Evolutionary conservation across 2,113 vertebrate genomes (phyloP).

Genomic region (Myocastor coypus): DNA sequence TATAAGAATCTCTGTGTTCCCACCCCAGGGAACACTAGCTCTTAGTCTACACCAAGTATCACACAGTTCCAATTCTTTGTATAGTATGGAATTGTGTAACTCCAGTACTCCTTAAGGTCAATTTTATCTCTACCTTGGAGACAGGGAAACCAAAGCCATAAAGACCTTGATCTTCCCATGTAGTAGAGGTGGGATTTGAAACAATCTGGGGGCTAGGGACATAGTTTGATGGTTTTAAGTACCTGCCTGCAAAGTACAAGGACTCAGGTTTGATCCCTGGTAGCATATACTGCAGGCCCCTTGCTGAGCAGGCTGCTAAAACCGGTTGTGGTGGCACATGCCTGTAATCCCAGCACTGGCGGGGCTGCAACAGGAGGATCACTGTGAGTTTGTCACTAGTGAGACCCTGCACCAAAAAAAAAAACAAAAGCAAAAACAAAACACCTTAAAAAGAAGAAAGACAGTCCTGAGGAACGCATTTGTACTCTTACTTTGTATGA

Average conservation of each 20-base stretch:
- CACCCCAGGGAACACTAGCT: background rate
- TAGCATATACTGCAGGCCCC: too few species aligned
- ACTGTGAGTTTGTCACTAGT: too few species aligned
- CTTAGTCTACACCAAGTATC: background rate
- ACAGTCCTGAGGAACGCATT: background rate
- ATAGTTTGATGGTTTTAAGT: too few species aligned
- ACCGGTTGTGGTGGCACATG: too few species aligned
- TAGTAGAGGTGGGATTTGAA: constrained; percentile 22
- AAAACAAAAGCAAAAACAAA: too few species aligned
- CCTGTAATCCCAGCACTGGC: too few species aligned
- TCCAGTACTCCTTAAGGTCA: background rate
- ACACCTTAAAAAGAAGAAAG: background rate
- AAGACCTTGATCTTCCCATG: background rate
- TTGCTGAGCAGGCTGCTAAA: too few species aligned
- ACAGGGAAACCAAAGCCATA: constrained; percentile 28
- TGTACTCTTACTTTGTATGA: background rate
- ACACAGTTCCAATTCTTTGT: background rate
- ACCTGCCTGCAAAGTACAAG: too few species aligned
- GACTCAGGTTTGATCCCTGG: too few species aligned
- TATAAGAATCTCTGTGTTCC: background rate
- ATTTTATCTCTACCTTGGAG: constrained; percentile 7
- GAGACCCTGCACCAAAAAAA: too few species aligned
- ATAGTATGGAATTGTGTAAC: background rate
- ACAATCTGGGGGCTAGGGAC: background rate
- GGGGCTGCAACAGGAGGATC: too few species aligned